Percentiles rank a stretch among this genome's conserved stretches.
These are phyloP conservation scores for Trichonephila clavata DNA, from an alignment of 1,140 invertebrate genomes.

Conservation along the genomic window DNA sequence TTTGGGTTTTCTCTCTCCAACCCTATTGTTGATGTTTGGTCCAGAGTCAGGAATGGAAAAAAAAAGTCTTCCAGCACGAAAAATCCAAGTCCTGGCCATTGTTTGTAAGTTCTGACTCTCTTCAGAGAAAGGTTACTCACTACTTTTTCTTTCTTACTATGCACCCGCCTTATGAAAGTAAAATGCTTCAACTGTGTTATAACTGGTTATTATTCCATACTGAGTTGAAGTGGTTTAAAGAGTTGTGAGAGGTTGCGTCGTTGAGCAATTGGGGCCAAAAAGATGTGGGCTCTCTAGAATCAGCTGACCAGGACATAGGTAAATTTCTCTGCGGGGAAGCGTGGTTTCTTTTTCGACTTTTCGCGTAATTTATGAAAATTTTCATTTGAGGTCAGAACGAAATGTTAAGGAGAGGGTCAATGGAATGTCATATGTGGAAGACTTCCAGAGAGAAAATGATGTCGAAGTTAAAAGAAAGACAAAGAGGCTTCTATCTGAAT, in stretches of 20 bases:
- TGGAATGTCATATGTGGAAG: not conserved
- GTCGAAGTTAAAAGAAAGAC: not conserved
- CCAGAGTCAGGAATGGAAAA: not conserved
- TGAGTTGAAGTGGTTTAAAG: not conserved
- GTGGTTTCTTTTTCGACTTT: not conserved
- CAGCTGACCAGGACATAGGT: not conserved
- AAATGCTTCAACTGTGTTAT: not conserved
- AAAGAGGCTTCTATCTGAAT: not conserved
- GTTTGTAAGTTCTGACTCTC: slow-evolving; percentile 2
- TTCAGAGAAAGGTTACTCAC: not conserved
- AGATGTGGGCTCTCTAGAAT: not conserved
- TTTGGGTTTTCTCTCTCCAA: not conserved
- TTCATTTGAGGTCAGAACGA: not conserved
- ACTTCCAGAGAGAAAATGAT: slow-evolving; percentile 1
- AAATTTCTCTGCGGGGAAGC: slow-evolving; percentile 1
- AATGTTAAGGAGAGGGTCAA: not conserved
- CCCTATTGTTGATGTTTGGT: slow-evolving; percentile 22
- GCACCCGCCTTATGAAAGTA: not conserved
- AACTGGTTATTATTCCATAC: slow-evolving; percentile 31
- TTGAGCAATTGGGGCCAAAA: slow-evolving; percentile 28
- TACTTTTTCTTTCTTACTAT: not conserved
- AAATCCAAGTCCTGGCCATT: not conserved
- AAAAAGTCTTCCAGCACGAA: slow-evolving; percentile 18
- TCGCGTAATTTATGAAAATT: not conserved
- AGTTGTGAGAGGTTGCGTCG: not conserved